phyloP scores from a whole-genome alignment of 2,888 invertebrate genomes.

The Drosophila macrospina region DNA sequence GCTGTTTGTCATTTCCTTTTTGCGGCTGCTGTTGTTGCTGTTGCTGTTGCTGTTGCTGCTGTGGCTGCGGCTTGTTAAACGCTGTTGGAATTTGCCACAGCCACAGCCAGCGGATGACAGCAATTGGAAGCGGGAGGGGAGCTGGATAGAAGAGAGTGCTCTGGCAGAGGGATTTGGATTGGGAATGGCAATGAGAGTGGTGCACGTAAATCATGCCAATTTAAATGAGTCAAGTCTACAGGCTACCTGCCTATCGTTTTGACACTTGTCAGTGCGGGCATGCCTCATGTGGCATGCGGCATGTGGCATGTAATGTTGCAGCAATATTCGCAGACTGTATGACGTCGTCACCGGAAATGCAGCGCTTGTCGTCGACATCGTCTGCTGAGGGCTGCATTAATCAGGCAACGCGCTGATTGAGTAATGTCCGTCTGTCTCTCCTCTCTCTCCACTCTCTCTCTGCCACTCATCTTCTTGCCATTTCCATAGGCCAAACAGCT shows the following conservation, averaged over 20 bases:
- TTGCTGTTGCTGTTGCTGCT: conserved; percentile 39
- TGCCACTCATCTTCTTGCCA: too few relatives aligned
- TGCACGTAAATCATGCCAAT: conserved; percentile 78
- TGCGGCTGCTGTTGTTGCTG: conserved; percentile 12
- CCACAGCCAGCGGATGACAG: conserved; percentile 45
- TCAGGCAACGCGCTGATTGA: conserved; percentile 71
- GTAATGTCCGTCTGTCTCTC: conserved; percentile 46
- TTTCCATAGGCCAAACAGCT: conserved; percentile 1
- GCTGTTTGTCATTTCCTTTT: conserved; percentile 75
- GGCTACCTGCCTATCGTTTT: conserved; percentile 70
- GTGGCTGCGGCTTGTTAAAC: conserved; percentile 61
- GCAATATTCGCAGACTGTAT: conserved; percentile 59
- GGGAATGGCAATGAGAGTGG: conserved; percentile 29
- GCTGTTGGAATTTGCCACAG: conserved; percentile 71
- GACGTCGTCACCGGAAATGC: conserved; percentile 67
- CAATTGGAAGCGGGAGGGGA: background rate
- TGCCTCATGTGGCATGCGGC: conserved; percentile 25
- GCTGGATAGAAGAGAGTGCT: background rate
- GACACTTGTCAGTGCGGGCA: conserved; percentile 68
- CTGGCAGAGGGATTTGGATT: conserved; percentile 11
- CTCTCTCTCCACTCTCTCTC: background rate
- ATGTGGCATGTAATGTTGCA: conserved; percentile 20
- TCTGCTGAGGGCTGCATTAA: conserved; percentile 54
- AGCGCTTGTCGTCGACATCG: conserved; percentile 57
- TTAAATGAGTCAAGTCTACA: conserved; percentile 67